A percentile compares a stretch with the other conserved stretches of the same genome.
phyloP scores from a whole-genome alignment of 2,888 invertebrate genomes.

The Acanthopleura granulata region DNA sequence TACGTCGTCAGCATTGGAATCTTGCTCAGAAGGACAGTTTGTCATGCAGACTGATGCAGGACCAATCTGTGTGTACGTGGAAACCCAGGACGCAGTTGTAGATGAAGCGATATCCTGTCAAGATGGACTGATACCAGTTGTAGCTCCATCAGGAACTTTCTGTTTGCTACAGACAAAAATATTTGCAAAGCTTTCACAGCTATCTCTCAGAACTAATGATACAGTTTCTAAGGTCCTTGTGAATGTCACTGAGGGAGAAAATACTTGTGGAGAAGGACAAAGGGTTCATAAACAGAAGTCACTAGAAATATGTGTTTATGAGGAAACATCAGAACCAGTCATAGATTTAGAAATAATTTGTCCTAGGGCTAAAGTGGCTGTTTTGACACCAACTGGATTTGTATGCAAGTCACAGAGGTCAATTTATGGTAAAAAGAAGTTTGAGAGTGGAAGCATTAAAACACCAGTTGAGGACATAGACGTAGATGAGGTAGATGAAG shows the following conservation, averaged over 20 bases:
- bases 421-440: neutral
- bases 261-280: neutral
- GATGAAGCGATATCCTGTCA: neutral
- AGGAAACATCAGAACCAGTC: neutral
- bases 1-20: neutral
- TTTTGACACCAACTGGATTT: conserved; percentile 5
- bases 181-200: neutral
- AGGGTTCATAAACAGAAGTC: neutral
- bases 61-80: neutral
- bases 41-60: neutral
- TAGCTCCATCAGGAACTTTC: conserved; percentile 7
- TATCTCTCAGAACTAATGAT: no score
- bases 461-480: no score
- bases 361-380: neutral
- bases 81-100: neutral
- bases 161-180: neutral
- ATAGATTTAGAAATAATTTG: neutral
- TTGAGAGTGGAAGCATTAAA: neutral
- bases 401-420: neutral
- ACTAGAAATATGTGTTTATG: neutral
- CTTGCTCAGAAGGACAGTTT: neutral
- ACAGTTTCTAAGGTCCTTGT: no score
- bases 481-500: no score
- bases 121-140: neutral
- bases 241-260: no score